Percentiles rank a stretch among this genome's conserved stretches.
Conservation (phyloP, 1,140 invertebrate species). For the Grapholita molesta region DNA sequence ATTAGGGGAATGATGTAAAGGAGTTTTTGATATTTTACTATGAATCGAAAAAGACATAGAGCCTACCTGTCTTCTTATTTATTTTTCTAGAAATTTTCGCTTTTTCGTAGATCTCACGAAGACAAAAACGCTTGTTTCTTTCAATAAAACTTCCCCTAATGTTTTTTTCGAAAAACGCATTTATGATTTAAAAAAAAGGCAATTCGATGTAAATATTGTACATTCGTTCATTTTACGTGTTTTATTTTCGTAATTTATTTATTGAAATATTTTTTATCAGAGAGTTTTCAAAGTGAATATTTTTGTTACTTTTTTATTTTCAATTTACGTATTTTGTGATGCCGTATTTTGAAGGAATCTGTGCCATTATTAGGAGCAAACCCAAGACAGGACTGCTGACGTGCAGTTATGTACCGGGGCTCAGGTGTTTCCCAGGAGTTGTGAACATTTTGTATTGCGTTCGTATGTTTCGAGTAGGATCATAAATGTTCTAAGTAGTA, state of each 20-base stretch:
- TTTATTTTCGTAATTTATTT: constrained; percentile 69
- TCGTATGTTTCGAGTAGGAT: constrained; percentile 63
- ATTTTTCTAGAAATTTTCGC: constrained; percentile 55
- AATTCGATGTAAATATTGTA: constrained; percentile 75
- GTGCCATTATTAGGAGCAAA: constrained; percentile 57
- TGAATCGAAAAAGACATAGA: constrained; percentile 69
- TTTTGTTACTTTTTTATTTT: constrained; percentile 63
- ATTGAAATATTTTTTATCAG: constrained; percentile 64
- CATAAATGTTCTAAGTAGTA: constrained; percentile 71
- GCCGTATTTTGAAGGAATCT: constrained; percentile 29
- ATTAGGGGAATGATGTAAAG: constrained; percentile 68
- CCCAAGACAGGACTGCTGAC: neutral
- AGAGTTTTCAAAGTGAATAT: constrained; percentile 68
- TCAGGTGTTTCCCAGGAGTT: constrained; percentile 52
- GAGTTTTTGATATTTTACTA: constrained; percentile 76
- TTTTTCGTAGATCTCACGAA: constrained; percentile 52
- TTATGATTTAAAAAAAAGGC: constrained; percentile 54
- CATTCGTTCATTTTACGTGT: constrained; percentile 54
- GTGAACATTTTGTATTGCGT: constrained; percentile 38
- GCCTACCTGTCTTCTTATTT: constrained; percentile 55
- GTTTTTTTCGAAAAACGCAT: constrained; percentile 49
- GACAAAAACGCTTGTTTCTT: constrained; percentile 28
- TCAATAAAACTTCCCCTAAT: constrained; percentile 43
- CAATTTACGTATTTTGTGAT: constrained; percentile 33
- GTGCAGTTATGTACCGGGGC: constrained; percentile 23